These are phyloP conservation scores for Cyprinus carpio DNA, from an alignment of 2,113 vertebrate genomes.

Conservation along the genomic window DNA sequence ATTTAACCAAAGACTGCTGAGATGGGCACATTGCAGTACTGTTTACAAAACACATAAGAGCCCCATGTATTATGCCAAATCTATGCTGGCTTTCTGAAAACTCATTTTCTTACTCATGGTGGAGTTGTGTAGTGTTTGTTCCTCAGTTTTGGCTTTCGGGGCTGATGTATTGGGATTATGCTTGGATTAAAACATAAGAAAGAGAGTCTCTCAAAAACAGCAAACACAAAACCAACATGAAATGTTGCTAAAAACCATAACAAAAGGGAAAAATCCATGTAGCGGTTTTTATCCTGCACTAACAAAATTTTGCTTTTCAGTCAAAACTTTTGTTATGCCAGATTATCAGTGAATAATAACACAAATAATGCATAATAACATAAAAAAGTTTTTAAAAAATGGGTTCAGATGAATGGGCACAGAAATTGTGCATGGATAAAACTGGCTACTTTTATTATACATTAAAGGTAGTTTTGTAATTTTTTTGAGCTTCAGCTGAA, in stretches of 20 bases:
- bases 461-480: not conserved
- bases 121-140: not conserved
- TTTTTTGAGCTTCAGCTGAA: not conserved
- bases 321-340: not conserved
- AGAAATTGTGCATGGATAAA: not conserved
- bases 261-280: not conserved
- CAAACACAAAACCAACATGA: not conserved
- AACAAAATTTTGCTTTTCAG: not conserved
- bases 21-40: constrained; percentile 29
- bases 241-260: not conserved
- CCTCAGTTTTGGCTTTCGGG: not conserved
- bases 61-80: constrained; percentile 26
- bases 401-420: not conserved
- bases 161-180: not conserved
- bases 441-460: not conserved
- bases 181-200: not conserved
- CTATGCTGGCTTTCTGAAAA: not conserved
- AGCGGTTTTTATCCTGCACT: not conserved
- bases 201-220: not conserved
- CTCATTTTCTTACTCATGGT: not conserved
- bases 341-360: not conserved
- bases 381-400: not conserved
- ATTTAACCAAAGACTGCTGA: constrained; percentile 47
- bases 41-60: constrained; percentile 16
- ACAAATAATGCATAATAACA: too few relatives aligned